Percentiles rank a stretch among this genome's conserved stretches.
These are phyloP conservation scores for Synanceia verrucosa DNA, from an alignment of 2,797 vertebrate species.

Conservation along the genomic window DNA sequence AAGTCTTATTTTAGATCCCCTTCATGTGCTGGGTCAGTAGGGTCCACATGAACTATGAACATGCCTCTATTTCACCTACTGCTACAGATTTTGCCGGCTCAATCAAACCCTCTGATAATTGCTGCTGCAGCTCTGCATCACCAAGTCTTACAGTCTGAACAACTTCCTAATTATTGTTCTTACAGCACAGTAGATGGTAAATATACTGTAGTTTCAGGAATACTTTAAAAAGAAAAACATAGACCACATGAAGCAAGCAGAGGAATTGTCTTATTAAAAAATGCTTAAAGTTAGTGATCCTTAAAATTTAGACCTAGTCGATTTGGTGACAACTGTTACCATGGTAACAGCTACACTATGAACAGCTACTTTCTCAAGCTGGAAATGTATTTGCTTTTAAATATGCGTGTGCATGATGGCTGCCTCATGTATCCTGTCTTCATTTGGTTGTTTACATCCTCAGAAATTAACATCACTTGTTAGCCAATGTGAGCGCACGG, in stretches of 20 bases:
- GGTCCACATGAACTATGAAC: conserved; percentile 35
- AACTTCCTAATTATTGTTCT: conserved; percentile 37
- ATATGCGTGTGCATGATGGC: not conserved
- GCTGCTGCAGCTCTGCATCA: conserved; percentile 37
- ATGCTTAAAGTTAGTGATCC: not conserved
- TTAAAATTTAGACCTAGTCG: not conserved
- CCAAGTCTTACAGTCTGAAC: conserved; percentile 12
- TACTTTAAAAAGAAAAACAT: conserved; percentile 9
- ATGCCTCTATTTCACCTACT: conserved; percentile 46
- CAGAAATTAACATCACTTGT: accelerated
- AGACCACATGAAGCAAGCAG: not conserved
- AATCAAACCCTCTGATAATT: conserved; percentile 56
- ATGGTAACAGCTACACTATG: not conserved
- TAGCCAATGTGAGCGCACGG: not conserved
- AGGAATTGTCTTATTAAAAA: conserved; percentile 11
- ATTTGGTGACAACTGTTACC: not conserved
- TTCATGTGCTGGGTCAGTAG: conserved; percentile 43
- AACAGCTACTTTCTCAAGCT: conserved; percentile 9
- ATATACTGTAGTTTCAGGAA: conserved; percentile 19
- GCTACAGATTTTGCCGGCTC: conserved; percentile 46
- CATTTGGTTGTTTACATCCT: not conserved
- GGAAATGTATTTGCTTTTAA: no score
- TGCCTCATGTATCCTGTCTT: not conserved
- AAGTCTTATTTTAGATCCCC: conserved; percentile 53
- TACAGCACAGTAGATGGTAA: conserved; percentile 34